Base-by-base conservation (phyloP, 1,140 invertebrate species). In the Temnothorax longispinosus region DNA sequence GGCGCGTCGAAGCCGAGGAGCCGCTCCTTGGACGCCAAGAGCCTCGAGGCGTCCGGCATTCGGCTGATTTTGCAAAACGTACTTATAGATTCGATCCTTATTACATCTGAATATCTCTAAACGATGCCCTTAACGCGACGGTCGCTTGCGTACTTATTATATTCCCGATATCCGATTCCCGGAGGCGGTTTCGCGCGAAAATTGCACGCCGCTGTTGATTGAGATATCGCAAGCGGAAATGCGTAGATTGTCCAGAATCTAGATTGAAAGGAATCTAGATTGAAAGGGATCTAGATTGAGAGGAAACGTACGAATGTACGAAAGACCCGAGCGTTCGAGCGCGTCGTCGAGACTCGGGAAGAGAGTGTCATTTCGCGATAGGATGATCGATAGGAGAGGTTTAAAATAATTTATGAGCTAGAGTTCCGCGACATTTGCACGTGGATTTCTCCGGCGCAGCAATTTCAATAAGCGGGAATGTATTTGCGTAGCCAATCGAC, bases 1-100 rank as follows among this genome's bases (percentile, higher is more conserved):
- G 95, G 95, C 62, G 93, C 96, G 27, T 27, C 27, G 69, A 97
- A 97, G 84, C 97, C 97, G 3, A 96, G 97, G 56, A 98, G 97
- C 93, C 96, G 97, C 74, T 98, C 97, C 11, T 94, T 98, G 90
- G 98, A 98, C 94, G 96, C 97, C 5, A 96, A 97, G 86, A 96
- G 97, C 6, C 94, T 98, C 75, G 97, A 98, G 88, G 94, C 96
- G 10, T 97, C 97, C 65, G 97, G 97, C 18, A 96, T 98, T 76
- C 96, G 96, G 21, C 93, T 96, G n/a, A 95, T 96, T 54, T 64
- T 97, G 4, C 96, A 96, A 88, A 95, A 94, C 89, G 95, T 95
- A 94, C 8, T 65, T 38, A 15, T 38, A 38, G 56, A 47, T 2
- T 41, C 15, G 35, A 11, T 32, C n/a, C 27, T 35, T 38, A 32